A percentile compares a stretch with the other conserved stretches of the same genome.
Conservation (phyloP, 2,113 vertebrate species). For the Zosterops hypoxanthus region DNA sequence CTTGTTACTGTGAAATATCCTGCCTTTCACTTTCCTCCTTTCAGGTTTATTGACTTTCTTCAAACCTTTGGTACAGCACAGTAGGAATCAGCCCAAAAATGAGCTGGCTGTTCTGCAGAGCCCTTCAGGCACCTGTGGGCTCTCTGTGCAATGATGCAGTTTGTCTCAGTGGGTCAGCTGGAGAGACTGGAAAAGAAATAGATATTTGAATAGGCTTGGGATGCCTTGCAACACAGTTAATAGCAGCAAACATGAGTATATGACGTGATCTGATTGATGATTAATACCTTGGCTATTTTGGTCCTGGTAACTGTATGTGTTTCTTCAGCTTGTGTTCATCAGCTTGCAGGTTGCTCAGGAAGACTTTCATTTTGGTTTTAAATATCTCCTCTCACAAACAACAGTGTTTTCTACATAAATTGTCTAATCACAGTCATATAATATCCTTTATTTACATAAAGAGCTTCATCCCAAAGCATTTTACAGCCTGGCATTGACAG, state of each 20-base stretch:
- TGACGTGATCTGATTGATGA: not conserved
- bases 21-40: not conserved
- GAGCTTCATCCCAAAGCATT: not conserved
- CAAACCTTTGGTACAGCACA: conserved; percentile 41
- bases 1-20: not conserved
- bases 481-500: not conserved
- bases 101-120: not conserved
- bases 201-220: conserved; percentile 17
- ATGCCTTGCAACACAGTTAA: conserved; percentile 11
- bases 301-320: not conserved
- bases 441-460: not conserved
- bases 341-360: not conserved
- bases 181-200: not conserved
- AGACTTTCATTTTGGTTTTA: not conserved
- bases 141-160: not conserved
- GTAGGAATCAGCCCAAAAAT: not conserved
- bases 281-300: conserved; percentile 15
- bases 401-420: not conserved
- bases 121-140: conserved; percentile 12
- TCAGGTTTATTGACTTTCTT: conserved; percentile 46
- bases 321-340: not conserved
- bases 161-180: conserved; percentile 32
- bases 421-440: not conserved
- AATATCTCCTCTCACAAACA: not conserved
- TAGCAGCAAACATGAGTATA: not conserved